Evolutionary conservation across 2,797 vertebrate species (phyloP).

Genomic region (Sebastiscus tertius): DNA sequence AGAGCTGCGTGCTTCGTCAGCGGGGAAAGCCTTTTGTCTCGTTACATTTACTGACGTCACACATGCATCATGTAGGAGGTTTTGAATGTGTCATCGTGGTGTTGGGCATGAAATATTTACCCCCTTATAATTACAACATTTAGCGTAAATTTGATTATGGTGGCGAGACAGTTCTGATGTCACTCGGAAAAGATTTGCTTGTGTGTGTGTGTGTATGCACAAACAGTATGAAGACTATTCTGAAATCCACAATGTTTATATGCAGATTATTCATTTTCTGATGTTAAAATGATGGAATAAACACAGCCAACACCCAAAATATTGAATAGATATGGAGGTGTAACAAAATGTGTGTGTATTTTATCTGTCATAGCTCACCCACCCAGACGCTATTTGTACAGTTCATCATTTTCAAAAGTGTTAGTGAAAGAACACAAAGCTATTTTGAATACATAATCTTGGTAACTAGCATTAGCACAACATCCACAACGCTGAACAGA

Average conservation of each 20-base stretch:
- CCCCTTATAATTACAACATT: neutral
- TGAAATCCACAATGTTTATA: neutral
- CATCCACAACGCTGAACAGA: neutral
- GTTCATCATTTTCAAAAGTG: neutral
- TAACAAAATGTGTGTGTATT: neutral
- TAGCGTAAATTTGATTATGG: neutral
- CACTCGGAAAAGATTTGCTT: neutral
- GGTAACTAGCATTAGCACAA: neutral
- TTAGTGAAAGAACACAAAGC: neutral
- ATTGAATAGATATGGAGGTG: neutral
- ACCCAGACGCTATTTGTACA: neutral
- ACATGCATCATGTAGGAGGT: constrained; percentile 48
- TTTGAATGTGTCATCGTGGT: constrained; percentile 49
- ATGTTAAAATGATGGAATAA: neutral
- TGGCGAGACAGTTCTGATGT: neutral
- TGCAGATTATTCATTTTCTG: neutral
- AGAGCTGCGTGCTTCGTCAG: constrained; percentile 40
- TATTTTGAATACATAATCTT: neutral
- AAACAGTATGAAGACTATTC: neutral
- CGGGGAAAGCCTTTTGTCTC: constrained; percentile 60
- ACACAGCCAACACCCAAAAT: neutral
- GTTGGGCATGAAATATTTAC: constrained; percentile 48
- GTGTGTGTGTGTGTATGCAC: neutral
- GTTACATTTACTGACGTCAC: constrained; percentile 57
- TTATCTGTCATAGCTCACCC: neutral